Percentiles rank a stretch among this genome's conserved stretches.
Conservation (phyloP, 2,797 vertebrate genomes). For the Orientallactaga sibirica region DNA sequence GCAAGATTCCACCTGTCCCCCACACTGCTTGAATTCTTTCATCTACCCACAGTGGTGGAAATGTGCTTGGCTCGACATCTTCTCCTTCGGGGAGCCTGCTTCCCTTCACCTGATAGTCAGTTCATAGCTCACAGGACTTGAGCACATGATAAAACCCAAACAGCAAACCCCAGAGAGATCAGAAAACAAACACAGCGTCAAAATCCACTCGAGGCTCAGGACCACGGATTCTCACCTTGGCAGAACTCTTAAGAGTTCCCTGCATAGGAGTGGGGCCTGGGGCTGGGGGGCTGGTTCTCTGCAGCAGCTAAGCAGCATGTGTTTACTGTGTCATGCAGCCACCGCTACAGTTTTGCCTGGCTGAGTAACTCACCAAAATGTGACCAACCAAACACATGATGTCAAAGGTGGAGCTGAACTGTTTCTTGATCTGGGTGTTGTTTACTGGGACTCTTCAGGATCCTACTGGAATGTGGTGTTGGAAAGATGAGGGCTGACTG, state of each 20-base stretch:
- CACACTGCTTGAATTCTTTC: background rate
- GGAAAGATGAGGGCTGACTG: rapidly evolving
- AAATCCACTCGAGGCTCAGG: background rate
- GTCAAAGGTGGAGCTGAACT: rapidly evolving
- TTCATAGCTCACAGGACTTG: background rate
- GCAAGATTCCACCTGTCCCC: too few species aligned
- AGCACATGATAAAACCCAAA: background rate
- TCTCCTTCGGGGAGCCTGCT: too few species aligned
- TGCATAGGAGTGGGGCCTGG: too few species aligned
- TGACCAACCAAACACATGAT: background rate
- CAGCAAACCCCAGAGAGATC: background rate
- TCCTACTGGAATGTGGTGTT: background rate
- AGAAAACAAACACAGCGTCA: background rate
- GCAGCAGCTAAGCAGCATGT: background rate
- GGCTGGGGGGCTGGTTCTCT: background rate
- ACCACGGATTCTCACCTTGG: background rate
- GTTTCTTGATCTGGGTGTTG: background rate
- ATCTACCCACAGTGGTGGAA: background rate
- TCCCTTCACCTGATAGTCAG: background rate
- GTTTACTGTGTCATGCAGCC: rapidly evolving
- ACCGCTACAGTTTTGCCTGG: too few species aligned
- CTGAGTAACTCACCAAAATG: background rate
- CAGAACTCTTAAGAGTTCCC: background rate
- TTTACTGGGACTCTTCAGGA: too few species aligned
- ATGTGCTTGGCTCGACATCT: too few species aligned